Percentiles rank a stretch among this genome's conserved stretches.
Conservation (phyloP, 2,797 vertebrate genomes). For the Acanthiza pusilla region DNA sequence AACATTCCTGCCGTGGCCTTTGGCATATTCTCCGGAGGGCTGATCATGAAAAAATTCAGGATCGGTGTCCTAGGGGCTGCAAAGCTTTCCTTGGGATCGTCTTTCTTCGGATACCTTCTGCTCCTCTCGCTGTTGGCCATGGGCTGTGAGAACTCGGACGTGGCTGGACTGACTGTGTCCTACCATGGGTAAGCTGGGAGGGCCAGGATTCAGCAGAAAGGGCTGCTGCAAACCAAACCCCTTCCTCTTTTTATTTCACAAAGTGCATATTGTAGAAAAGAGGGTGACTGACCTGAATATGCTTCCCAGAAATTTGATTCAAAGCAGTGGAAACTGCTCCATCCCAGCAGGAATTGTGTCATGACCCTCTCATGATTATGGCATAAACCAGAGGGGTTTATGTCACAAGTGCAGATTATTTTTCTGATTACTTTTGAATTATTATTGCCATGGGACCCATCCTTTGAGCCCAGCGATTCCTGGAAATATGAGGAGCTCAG, state of each 20-base stretch:
- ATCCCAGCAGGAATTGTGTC: background rate
- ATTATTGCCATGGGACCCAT: background rate
- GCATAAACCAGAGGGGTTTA: background rate
- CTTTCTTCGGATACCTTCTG: conserved; percentile 86
- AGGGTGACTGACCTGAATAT: background rate
- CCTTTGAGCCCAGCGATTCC: background rate
- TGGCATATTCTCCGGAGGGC: conserved; percentile 91
- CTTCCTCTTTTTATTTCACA: background rate
- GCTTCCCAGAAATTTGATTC: background rate
- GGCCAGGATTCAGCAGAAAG: background rate
- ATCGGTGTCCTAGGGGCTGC: conserved; percentile 83
- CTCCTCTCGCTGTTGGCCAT: conserved; percentile 84
- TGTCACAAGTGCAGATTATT: background rate
- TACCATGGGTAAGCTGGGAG: conserved; percentile 81
- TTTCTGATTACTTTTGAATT: conserved; percentile 24
- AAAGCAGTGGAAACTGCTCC: background rate
- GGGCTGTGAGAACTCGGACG: conserved; percentile 87
- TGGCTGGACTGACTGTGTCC: conserved; percentile 86
- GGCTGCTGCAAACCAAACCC: background rate
- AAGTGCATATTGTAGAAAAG: background rate
- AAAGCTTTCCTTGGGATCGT: conserved; percentile 85
- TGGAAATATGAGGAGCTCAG: background rate
- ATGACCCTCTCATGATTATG: background rate
- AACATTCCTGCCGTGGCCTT: conserved; percentile 94
- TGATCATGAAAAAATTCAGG: conserved; percentile 89